These are phyloP conservation scores for Buceros bicornis DNA, from an alignment of 2,797 vertebrate genomes.

Conservation along the genomic window DNA sequence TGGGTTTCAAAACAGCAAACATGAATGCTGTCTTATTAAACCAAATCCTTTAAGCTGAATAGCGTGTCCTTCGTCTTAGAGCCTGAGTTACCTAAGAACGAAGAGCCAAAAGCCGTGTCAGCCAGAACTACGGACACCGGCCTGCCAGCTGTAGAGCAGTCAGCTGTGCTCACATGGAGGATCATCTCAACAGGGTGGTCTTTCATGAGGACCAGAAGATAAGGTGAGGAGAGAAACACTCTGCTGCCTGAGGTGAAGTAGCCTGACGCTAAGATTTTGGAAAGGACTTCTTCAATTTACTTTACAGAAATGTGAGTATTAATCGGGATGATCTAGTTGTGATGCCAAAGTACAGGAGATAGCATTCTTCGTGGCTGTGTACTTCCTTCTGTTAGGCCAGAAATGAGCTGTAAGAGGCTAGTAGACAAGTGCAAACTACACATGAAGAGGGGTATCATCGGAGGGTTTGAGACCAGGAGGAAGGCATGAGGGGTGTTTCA, in stretches of 20 bases:
- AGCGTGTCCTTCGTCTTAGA: background rate
- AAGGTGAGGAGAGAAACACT: background rate
- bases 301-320: background rate
- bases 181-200: background rate
- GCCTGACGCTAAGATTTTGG: background rate
- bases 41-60: background rate
- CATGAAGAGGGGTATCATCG: background rate
- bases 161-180: fast-evolving
- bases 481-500: background rate
- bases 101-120: background rate
- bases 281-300: background rate
- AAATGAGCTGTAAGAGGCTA: background rate
- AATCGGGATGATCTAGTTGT: background rate
- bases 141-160: background rate
- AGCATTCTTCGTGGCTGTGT: background rate
- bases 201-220: background rate
- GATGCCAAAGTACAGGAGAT: background rate
- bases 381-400: background rate
- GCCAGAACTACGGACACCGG: background rate
- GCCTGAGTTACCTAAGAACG: background rate
- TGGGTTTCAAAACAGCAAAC: background rate
- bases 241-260: background rate
- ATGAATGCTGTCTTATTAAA: background rate
- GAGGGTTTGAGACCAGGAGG: background rate
- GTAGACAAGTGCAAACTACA: background rate